Conservation (phyloP, 1,140 invertebrate genomes). For the Cydia splendana region DNA sequence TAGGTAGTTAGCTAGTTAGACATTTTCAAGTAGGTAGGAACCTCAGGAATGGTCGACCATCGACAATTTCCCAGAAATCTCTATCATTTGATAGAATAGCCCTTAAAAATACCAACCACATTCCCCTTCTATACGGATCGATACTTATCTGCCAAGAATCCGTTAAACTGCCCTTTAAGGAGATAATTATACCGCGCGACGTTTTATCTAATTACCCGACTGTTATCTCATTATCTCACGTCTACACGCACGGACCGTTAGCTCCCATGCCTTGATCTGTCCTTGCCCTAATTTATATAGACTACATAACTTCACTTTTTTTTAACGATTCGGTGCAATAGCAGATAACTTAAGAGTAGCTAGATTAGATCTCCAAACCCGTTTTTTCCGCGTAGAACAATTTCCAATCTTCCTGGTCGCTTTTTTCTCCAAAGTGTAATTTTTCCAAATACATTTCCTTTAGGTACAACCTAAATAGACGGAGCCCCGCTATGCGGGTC, state of each 20-base stretch:
- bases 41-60: neutral
- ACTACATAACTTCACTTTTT: too few species aligned
- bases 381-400: too few species aligned
- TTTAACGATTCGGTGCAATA: too few species aligned
- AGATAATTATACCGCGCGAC: neutral
- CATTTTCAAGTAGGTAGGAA: too few species aligned
- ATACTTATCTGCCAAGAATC: conserved; percentile 5
- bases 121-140: neutral
- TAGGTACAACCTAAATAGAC: too few species aligned
- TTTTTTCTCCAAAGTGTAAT: too few species aligned
- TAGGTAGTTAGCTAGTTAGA: too few species aligned
- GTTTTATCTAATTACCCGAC: conserved; percentile 1
- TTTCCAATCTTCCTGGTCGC: too few species aligned
- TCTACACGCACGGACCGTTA: neutral
- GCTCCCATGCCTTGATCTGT: neutral
- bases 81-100: neutral
- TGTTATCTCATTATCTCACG: conserved; percentile 21
- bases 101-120: neutral
- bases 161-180: conserved; percentile 12
- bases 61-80: neutral
- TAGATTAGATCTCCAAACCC: too few species aligned
- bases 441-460: too few species aligned
- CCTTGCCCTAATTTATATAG: neutral
- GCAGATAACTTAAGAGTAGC: too few species aligned
- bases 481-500: too few species aligned